These are phyloP conservation scores for Danionella cerebrum DNA, from an alignment of 2,113 vertebrate species.

Conservation along the genomic window DNA sequence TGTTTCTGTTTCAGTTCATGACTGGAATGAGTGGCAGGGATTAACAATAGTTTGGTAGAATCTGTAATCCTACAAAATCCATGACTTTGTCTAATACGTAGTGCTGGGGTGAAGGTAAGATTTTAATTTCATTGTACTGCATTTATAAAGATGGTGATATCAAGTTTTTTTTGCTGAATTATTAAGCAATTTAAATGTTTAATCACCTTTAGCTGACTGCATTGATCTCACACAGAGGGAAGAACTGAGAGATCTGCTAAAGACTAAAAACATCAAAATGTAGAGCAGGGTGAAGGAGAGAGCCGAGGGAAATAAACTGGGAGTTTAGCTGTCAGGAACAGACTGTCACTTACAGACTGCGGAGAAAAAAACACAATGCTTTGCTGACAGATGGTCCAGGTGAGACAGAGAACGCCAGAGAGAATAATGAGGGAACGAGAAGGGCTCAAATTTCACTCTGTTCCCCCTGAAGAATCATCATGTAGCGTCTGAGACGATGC, in stretches of 20 bases:
- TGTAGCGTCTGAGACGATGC: not conserved
- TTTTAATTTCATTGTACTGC: too few relatives aligned
- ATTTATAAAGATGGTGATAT: too few relatives aligned
- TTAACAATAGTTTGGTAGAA: too few relatives aligned
- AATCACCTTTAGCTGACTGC: too few relatives aligned
- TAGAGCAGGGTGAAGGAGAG: not conserved
- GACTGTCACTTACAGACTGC: not conserved
- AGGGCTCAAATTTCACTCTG: not conserved
- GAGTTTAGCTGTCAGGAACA: not conserved
- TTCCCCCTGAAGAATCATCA: too few relatives aligned
- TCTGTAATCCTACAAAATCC: slow-evolving; percentile 17
- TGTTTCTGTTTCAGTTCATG: too few relatives aligned
- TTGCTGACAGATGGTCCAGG: not conserved
- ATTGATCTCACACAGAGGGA: not conserved
- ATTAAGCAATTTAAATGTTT: too few relatives aligned
- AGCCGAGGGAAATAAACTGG: not conserved
- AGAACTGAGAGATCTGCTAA: too few relatives aligned
- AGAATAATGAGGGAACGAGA: not conserved
- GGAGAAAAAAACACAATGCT: not conserved
- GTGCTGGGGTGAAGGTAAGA: too few relatives aligned
- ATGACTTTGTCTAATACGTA: slow-evolving; percentile 12
- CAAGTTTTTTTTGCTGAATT: too few relatives aligned
- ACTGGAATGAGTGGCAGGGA: too few relatives aligned
- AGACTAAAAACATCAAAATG: too few relatives aligned
- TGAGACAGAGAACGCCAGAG: not conserved